Evolutionary conservation across 2,888 invertebrate genomes (phyloP), one percentile per base, ranked within the genome.

Genomic region (Psylliodes chrysocephalus): DNA sequence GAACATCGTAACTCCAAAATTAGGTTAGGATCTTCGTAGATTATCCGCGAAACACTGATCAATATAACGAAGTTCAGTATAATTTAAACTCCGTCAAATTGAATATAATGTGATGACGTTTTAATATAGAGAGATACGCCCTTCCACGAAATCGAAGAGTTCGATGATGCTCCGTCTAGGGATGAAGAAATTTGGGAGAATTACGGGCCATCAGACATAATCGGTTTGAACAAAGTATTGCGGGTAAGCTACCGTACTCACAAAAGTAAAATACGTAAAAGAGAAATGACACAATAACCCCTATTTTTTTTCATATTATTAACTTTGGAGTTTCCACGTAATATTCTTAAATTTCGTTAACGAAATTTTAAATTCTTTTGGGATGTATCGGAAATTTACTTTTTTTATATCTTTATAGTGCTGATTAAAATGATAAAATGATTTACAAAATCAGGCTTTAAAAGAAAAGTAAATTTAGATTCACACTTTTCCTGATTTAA

Each of bases 111-210:
- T 33, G 33, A 33, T 33, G 33, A 33, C 52, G 52, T 68, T 68
- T 52, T 47, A 59, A 65, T 73, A 84, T 91, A 91, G 79, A 98
- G 97, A 84, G 98, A 98, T 86, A 94, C 75, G 63, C 76, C 79
- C 54, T 78, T 77, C 51, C 79, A 81, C 61, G 86, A 87, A 81
- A 84, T 83, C 80, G 87, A 87, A 77, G 84, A 85, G 73, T 85
- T 85, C 78, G 87, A 87, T 82, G 59, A 59, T 25, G 84, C 84
- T 74, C 84, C 86, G 76, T 82, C 84, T 77, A 49, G 63, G 47
- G 87, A 87, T 77, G 86, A 86, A 79, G 87, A 86, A 76, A 83
- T 85, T 76, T 88, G 88, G 88, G 87, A 87, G 81, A 84, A 82
- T 77, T 86, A 85, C 82, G 84, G 83, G 78, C 84, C 85, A 75